Conservation (phyloP, 2,797 vertebrate species). For the Lacerta bilineata region DNA sequence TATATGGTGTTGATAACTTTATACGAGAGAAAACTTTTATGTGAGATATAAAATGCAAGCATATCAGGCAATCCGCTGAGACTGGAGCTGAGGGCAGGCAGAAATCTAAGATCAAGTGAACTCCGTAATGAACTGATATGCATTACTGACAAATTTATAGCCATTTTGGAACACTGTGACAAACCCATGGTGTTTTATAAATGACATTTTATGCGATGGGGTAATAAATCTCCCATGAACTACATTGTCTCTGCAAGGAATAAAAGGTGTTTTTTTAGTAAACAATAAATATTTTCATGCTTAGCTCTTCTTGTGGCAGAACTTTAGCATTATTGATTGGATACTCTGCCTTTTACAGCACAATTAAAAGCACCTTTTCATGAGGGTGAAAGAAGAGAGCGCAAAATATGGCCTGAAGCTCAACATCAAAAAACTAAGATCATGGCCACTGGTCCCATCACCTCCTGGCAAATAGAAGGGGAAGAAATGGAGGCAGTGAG, state of each 20-base stretch:
- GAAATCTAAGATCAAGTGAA: constrained; percentile 51
- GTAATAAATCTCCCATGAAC: constrained; percentile 51
- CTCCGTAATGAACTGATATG: constrained; percentile 46
- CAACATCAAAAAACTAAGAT: no score
- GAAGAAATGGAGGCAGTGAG: no score
- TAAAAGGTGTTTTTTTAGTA: constrained; percentile 46
- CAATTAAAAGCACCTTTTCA: neutral
- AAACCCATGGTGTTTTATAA: constrained; percentile 54
- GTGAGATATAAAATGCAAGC: constrained; percentile 37
- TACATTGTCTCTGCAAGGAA: constrained; percentile 33
- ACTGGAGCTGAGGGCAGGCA: constrained; percentile 54
- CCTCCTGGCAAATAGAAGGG: no score
- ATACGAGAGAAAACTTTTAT: constrained; percentile 33
- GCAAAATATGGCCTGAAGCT: no score
- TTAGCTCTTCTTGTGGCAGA: constrained; percentile 45
- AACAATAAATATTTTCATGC: constrained; percentile 46
- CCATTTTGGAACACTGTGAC: constrained; percentile 43
- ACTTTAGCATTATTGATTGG: neutral
- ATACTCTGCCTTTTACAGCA: constrained; percentile 19
- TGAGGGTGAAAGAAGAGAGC: no score
- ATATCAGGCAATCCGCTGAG: constrained; percentile 47
- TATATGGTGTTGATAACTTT: constrained; percentile 26
- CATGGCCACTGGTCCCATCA: no score
- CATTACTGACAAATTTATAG: constrained; percentile 49
- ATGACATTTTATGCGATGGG: constrained; percentile 46